A percentile compares a stretch with the other conserved stretches of the same genome.
Evolutionary conservation across 1,140 invertebrate genomes (phyloP).

Genomic region (Drosophila melanica): DNA sequence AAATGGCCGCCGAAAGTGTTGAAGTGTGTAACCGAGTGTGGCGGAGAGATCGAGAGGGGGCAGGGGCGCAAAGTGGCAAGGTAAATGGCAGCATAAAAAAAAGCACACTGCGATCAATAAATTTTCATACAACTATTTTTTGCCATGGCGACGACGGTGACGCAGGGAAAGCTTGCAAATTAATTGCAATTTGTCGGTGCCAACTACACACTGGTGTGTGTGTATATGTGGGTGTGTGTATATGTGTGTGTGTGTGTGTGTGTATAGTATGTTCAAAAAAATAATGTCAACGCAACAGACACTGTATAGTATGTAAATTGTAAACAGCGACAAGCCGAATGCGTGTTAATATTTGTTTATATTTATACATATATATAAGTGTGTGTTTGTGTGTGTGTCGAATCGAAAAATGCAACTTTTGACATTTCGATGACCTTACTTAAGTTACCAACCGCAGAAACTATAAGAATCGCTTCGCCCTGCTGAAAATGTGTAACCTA

Average conservation of each 20-base stretch:
- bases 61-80: constrained; percentile 13
- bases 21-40: constrained; percentile 53
- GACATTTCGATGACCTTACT: constrained; percentile 84
- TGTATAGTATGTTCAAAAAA: constrained; percentile 27
- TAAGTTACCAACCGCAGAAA: constrained; percentile 53
- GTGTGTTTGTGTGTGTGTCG: constrained; percentile 22
- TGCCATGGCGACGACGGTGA: constrained; percentile 37
- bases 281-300: constrained; percentile 63
- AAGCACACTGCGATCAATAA: constrained; percentile 60
- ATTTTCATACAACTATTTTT: constrained; percentile 39
- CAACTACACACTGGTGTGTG: constrained; percentile 1
- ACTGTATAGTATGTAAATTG: constrained; percentile 30
- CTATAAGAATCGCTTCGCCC: constrained; percentile 46
- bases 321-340: constrained; percentile 36
- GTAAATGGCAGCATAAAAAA: constrained; percentile 13
- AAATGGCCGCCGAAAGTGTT: constrained; percentile 82
- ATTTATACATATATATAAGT: constrained; percentile 4
- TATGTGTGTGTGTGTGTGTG: constrained; percentile 11
- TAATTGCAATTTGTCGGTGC: constrained; percentile 58
- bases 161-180: constrained; percentile 51
- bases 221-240: constrained; percentile 7
- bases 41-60: constrained; percentile 12
- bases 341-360: constrained; percentile 47
- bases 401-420: constrained; percentile 81
- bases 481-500: constrained; percentile 64